Percentiles rank a stretch among this genome's conserved stretches.
Conservation (phyloP, 2,113 vertebrate species). For the Clupea harengus region DNA sequence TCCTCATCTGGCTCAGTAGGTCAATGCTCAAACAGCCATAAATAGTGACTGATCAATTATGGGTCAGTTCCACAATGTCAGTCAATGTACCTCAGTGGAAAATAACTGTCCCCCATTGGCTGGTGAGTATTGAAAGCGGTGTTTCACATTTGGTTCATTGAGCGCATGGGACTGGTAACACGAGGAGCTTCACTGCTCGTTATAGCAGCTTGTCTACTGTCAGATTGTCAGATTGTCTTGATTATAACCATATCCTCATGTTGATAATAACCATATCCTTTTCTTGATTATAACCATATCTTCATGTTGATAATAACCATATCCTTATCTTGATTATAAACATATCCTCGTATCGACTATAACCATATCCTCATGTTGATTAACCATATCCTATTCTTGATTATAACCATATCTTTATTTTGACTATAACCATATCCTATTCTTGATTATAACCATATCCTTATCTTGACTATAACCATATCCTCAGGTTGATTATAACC, state of each 20-base stretch:
- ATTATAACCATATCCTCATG: background rate
- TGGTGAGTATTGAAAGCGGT: background rate
- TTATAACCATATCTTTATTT: too few relatives aligned
- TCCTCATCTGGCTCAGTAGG: background rate
- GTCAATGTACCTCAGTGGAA: background rate
- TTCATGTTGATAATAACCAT: too few relatives aligned
- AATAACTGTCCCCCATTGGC: background rate
- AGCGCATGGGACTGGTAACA: background rate
- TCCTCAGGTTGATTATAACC: background rate
- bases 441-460: too few relatives aligned
- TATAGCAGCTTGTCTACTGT: background rate
- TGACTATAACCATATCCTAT: too few relatives aligned
- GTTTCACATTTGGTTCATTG: conserved; percentile 7
- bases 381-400: too few relatives aligned
- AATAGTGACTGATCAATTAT: conserved; percentile 2
- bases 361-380: background rate
- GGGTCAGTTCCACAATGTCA: background rate
- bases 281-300: too few relatives aligned
- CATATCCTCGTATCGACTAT: background rate
- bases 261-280: too few relatives aligned
- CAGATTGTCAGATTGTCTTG: background rate
- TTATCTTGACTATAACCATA: background rate
- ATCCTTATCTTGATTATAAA: too few relatives aligned
- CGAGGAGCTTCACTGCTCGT: background rate
- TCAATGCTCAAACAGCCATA: conserved; percentile 1